Base-by-base conservation (phyloP, 2,888 invertebrate genomes). In the Cantharis rufa region DNA sequence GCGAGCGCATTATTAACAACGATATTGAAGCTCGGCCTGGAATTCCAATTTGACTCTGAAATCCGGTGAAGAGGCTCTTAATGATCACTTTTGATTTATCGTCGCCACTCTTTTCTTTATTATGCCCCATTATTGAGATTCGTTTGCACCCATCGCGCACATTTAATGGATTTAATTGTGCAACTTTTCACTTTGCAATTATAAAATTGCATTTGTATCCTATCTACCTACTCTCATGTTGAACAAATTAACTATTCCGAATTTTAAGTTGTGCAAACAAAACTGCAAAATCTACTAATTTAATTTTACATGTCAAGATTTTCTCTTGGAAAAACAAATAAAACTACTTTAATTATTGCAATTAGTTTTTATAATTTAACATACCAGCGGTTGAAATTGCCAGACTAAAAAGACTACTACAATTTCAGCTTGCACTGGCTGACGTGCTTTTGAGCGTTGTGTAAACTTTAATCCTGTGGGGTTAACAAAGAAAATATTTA, bases 401-500 rank as follows among this genome's bases (percentile, higher is more conserved):
- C 48, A 48, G 48, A 48, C n/a, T 48, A 75, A 77, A 77, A 75
- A 71, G 69, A 70, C 61, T 27, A 76, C 74, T 72, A 70, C 75
- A 76, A 72, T 75, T 75, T 70, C 27, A 62, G 71, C 72, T 77
- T 48, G 61, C 73, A 69, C 62, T 69, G 72, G 71, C 71, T 74
- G 32, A 72, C 78, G 74, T 70, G 78, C 75, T 81, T 82, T 81
- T 81, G 82, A 85, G 82, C 84, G 85, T 82, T 86, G 81, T 84
- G 84, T 86, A 87, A 88, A 88, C 88, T 87, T 87, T 87, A 87
- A 88, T 88, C 88, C 86, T 86, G 84, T 83, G 84, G 84, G 86
- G 88, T 88, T 88, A 87, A 87, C 84, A 88, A 88, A 87, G 88
- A 89, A 88, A 89, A 90, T 89, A 90, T 89, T 89, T 89, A 87